phyloP scores from a whole-genome alignment of 1,140 invertebrate species.

The Lordiphosa clarofinis region DNA sequence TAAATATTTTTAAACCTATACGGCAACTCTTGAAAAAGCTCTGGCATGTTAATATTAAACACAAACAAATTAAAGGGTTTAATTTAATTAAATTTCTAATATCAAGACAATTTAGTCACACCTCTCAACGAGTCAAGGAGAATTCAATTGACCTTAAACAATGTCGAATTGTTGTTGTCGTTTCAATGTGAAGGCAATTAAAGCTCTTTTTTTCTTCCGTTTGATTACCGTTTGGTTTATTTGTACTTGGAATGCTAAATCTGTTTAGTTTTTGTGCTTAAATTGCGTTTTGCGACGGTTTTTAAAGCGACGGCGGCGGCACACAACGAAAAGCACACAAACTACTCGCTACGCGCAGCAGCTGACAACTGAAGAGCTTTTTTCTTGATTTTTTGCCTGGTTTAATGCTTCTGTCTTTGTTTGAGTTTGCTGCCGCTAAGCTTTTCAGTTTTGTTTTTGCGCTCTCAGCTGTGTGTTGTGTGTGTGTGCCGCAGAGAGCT shows the following conservation, averaged over 20 bases:
- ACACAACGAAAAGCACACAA: slow-evolving; percentile 58
- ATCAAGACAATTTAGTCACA: slow-evolving; percentile 45
- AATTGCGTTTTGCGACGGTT: slow-evolving; percentile 40
- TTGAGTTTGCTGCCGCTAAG: slow-evolving; percentile 19
- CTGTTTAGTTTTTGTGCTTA: slow-evolving; percentile 3
- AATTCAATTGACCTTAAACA: slow-evolving; percentile 22
- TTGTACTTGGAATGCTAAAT: slow-evolving; percentile 31
- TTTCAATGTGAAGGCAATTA: slow-evolving; percentile 16
- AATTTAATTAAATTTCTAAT: slow-evolving; percentile 44
- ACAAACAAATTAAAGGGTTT: slow-evolving; percentile 30
- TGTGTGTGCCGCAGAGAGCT: background rate
- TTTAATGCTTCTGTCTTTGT: slow-evolving; percentile 35
- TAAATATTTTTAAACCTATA: slow-evolving; percentile 16
- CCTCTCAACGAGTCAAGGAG: slow-evolving; percentile 15
- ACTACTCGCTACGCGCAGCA: slow-evolving; percentile 76
- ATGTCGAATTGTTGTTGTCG: slow-evolving; percentile 21
- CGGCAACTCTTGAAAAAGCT: slow-evolving; percentile 35
- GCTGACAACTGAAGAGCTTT: slow-evolving; percentile 64
- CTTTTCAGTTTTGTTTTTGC: slow-evolving; percentile 28
- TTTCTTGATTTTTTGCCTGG: slow-evolving; percentile 48
- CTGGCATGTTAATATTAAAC: slow-evolving; percentile 25
- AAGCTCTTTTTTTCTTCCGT: slow-evolving; percentile 45
- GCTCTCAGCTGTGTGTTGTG: slow-evolving; percentile 36
- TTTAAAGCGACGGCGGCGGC: slow-evolving; percentile 1
- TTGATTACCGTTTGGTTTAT: slow-evolving; percentile 38